A percentile compares a stretch with the other conserved stretches of the same genome.
These are phyloP conservation scores for Machaerirhynchus nigripectus DNA, from an alignment of 2,113 vertebrate genomes.

Conservation along the genomic window DNA sequence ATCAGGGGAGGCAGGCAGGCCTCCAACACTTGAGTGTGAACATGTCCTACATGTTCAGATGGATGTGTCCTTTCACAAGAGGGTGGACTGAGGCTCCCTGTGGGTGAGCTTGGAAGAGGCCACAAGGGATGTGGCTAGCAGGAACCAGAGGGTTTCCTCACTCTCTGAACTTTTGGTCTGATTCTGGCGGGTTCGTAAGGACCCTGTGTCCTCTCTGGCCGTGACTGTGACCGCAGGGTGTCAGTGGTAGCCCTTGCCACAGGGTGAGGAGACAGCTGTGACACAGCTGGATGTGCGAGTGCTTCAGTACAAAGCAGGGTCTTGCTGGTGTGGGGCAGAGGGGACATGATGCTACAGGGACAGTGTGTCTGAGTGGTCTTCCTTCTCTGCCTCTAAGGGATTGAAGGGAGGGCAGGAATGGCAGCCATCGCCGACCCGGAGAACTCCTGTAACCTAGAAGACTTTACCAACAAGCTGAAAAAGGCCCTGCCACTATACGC, in stretches of 20 bases:
- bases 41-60: background rate
- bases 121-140: background rate
- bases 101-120: background rate
- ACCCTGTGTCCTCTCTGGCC: background rate
- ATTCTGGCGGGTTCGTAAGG: background rate
- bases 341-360: background rate
- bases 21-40: background rate
- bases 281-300: fast-evolving
- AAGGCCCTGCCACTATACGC: constrained; percentile 88
- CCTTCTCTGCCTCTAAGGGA: constrained; percentile 72
- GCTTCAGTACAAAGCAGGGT: background rate
- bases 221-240: background rate
- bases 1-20: background rate
- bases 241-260: background rate
- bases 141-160: background rate
- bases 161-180: background rate
- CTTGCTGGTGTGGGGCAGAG: background rate
- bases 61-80: background rate
- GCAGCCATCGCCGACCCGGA: constrained; percentile 86
- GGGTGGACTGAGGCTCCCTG: background rate
- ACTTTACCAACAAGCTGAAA: constrained; percentile 82
- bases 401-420: constrained; percentile 96
- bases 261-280: background rate
- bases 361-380: background rate
- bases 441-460: constrained; percentile 78